These are phyloP conservation scores for Leptodactylus fallax DNA, from an alignment of 2,797 vertebrate genomes.

Conservation along the genomic window DNA sequence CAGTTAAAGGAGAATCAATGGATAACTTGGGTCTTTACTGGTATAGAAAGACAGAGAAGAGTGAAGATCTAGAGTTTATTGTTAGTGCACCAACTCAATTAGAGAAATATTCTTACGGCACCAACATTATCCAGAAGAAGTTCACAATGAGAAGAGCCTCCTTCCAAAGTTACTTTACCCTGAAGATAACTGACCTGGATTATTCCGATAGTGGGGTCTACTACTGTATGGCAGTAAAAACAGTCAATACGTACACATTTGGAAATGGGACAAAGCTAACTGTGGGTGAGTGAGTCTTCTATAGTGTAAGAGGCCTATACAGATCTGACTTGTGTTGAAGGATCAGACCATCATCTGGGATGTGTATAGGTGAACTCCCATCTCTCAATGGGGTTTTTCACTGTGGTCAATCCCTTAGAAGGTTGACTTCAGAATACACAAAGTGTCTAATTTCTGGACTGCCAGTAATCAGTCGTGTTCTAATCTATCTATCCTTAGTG, in stretches of 20 bases:
- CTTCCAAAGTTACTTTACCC: constrained; percentile 33
- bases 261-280: constrained; percentile 36
- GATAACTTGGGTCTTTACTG: constrained; percentile 69
- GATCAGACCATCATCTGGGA: neutral
- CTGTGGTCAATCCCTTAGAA: no score
- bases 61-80: constrained; percentile 61
- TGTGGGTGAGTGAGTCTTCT: constrained; percentile 45
- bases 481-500: no score
- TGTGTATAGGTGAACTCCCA: neutral
- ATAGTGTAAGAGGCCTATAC: no score
- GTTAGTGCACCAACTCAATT: constrained; percentile 62
- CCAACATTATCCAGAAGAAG: fast-evolving
- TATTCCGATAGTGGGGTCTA: constrained; percentile 73
- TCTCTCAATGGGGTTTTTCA: neutral
- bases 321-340: neutral
- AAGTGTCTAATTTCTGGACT: no score
- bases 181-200: constrained; percentile 68
- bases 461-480: no score
- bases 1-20: constrained; percentile 64
- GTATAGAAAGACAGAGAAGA: constrained; percentile 64
- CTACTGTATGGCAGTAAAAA: constrained; percentile 59
- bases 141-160: constrained; percentile 50
- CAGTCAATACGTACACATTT: neutral
- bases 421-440: no score
- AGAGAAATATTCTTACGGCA: fast-evolving